phyloP scores from a whole-genome alignment of 2,888 invertebrate species.

The Agrilus biguttatus region DNA sequence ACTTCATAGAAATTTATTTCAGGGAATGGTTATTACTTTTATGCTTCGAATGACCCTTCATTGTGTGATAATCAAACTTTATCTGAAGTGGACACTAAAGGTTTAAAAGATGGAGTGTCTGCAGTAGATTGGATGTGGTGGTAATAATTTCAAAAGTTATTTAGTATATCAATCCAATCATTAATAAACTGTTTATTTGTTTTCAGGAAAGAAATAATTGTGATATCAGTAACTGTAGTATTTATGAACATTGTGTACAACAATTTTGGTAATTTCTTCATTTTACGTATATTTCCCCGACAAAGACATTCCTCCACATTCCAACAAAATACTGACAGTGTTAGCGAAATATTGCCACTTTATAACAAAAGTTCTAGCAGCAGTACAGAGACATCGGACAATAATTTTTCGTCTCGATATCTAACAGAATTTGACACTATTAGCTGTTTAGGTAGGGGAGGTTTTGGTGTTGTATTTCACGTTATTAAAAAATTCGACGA shows the following conservation, averaged over 20 bases:
- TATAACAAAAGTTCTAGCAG: no score
- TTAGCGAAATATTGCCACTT: no score
- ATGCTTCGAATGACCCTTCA: constrained; percentile 24
- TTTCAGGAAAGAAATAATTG: constrained; percentile 58
- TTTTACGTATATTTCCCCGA: no score
- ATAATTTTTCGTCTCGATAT: constrained; percentile 49
- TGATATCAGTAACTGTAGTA: constrained; percentile 59
- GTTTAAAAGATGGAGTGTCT: neutral
- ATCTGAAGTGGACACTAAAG: neutral
- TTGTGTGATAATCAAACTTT: constrained; percentile 28
- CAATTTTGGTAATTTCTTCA: no score
- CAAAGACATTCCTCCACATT: no score
- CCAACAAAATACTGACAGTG: no score
- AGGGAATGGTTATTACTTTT: constrained; percentile 70
- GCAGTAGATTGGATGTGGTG: constrained; percentile 5
- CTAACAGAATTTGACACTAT: constrained; percentile 72
- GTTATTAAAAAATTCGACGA: constrained; percentile 89
- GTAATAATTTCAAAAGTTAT: constrained; percentile 1
- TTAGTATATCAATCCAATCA: neutral
- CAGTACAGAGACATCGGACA: constrained; percentile 2
- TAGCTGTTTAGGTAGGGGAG: constrained; percentile 73
- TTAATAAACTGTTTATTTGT: constrained; percentile 7
- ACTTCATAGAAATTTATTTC: constrained; percentile 9
- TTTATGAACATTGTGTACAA: constrained; percentile 40
- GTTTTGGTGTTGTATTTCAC: constrained; percentile 94